Percentiles rank a stretch among this genome's conserved stretches.
Evolutionary conservation across 2,113 vertebrate species (phyloP).

Genomic region (Apeltes quadracus): DNA sequence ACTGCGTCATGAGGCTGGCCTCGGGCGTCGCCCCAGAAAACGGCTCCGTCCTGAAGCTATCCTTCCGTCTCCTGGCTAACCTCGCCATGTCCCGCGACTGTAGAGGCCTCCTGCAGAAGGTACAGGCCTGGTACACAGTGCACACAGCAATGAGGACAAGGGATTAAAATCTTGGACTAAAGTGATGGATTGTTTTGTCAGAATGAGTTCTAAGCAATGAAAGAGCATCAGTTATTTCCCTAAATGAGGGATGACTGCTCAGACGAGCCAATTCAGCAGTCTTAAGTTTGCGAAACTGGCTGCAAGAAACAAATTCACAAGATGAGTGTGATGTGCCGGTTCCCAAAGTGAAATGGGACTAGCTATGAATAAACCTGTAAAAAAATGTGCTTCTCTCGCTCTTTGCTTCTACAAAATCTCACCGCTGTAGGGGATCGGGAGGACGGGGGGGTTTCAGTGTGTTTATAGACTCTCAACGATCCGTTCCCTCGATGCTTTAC

Average conservation of each 20-base stretch:
- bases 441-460: too few species aligned
- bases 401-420: background rate
- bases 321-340: background rate
- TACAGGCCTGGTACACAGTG: constrained; percentile 49
- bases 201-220: too few species aligned
- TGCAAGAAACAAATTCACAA: constrained; percentile 4
- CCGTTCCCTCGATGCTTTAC: background rate
- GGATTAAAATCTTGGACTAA: too few species aligned
- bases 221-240: background rate
- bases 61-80: constrained; percentile 90
- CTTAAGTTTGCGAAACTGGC: background rate
- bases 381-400: background rate
- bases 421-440: too few species aligned
- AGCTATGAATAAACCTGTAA: background rate
- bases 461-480: constrained; percentile 11
- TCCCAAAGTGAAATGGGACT: background rate
- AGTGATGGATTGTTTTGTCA: background rate
- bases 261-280: background rate
- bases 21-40: constrained; percentile 82
- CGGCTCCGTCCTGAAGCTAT: constrained; percentile 80
- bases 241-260: background rate
- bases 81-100: constrained; percentile 90
- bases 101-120: constrained; percentile 91
- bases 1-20: constrained; percentile 87
- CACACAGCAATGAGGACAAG: background rate